phyloP scores from a whole-genome alignment of 2,797 vertebrate species.

The Salarias fasciatus region DNA sequence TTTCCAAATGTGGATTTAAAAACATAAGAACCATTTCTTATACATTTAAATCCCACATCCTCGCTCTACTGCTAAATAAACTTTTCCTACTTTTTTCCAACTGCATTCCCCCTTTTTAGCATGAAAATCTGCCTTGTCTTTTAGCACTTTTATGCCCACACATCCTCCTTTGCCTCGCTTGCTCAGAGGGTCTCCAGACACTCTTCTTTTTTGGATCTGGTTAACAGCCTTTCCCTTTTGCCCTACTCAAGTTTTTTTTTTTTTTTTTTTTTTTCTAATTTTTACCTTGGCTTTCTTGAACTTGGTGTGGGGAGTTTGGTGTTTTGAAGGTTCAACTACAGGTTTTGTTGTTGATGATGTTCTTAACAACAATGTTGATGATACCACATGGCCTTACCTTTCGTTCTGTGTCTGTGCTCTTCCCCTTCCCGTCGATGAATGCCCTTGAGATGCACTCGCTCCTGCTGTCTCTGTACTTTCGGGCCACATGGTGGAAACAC shows the following conservation, averaged over 20 bases:
- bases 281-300: conserved; percentile 7
- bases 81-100: conserved; percentile 9
- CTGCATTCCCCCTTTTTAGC: conserved; percentile 13
- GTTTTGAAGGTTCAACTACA: conserved; percentile 4
- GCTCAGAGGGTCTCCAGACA: conserved; percentile 5
- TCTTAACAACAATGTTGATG: conserved; percentile 55
- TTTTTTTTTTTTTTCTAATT: conserved; percentile 3
- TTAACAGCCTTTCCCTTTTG: conserved; percentile 1
- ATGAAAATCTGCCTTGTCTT: conserved; percentile 23
- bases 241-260: conserved; percentile 7
- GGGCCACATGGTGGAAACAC: conserved; percentile 22
- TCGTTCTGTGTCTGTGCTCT: conserved; percentile 54
- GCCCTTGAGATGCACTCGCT: conserved; percentile 66
- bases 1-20: conserved; percentile 39
- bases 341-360: conserved; percentile 27
- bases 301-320: conserved; percentile 9
- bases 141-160: not conserved
- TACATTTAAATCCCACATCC: conserved; percentile 41
- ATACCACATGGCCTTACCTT: conserved; percentile 78
- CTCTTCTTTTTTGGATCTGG: not conserved
- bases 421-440: conserved; percentile 57
- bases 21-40: conserved; percentile 27
- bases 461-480: conserved; percentile 27
- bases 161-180: conserved; percentile 15
- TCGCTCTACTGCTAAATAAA: conserved; percentile 13